These are phyloP conservation scores for Craniophora ligustri DNA, from an alignment of 2,888 invertebrate genomes.

Conservation along the genomic window DNA sequence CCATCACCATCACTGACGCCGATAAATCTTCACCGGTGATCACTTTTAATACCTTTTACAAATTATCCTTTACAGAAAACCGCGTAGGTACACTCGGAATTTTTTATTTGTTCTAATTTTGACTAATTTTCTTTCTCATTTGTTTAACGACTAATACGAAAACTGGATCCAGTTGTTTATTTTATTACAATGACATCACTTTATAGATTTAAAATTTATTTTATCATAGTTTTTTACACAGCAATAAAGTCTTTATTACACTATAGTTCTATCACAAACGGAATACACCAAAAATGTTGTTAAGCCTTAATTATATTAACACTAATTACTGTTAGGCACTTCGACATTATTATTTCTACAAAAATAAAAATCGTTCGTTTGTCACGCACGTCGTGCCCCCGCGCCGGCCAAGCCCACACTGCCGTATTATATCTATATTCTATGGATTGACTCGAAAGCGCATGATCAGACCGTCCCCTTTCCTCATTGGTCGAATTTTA, in stretches of 20 bases:
- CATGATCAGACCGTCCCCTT: constrained; percentile 77
- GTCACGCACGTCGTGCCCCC: constrained; percentile 73
- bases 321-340: constrained; percentile 75
- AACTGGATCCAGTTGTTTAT: constrained; percentile 44
- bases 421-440: constrained; percentile 85
- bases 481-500: constrained; percentile 70
- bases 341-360: constrained; percentile 73
- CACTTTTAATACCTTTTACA: constrained; percentile 53
- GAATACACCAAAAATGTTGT: constrained; percentile 67
- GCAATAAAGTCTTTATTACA: constrained; percentile 43
- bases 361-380: constrained; percentile 62
- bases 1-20: constrained; percentile 85
- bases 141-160: neutral
- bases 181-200: constrained; percentile 58
- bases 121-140: constrained; percentile 3
- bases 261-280: constrained; percentile 65
- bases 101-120: neutral
- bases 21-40: constrained; percentile 61
- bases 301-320: constrained; percentile 39
- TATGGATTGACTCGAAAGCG: constrained; percentile 85
- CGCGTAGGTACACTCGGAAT: constrained; percentile 7
- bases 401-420: constrained; percentile 85
- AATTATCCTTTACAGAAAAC: constrained; percentile 25
- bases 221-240: constrained; percentile 34
- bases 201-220: constrained; percentile 25